Evolutionary conservation across 1,140 invertebrate genomes (phyloP).

Genomic region (Leptoteleia sp.): DNA sequence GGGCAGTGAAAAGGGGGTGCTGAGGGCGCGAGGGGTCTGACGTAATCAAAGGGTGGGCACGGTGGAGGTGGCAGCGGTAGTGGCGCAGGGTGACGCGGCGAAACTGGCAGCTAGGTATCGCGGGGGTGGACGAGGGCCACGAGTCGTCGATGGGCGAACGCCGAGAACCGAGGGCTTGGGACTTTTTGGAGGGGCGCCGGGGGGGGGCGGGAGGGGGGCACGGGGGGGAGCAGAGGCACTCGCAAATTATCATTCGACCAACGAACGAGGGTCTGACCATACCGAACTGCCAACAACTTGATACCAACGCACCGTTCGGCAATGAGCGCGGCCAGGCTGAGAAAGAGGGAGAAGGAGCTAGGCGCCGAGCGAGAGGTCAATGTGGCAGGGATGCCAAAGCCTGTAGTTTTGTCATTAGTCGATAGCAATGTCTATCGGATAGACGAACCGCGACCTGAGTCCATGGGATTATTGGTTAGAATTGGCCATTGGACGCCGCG

Average conservation of each 20-base stretch:
- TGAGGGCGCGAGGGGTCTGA: slow-evolving; percentile 72
- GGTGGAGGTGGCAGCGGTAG: slow-evolving; percentile 55
- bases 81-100: slow-evolving; percentile 58
- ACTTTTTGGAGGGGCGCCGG: too few relatives aligned
- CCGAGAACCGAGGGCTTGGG: too few relatives aligned
- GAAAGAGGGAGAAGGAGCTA: slow-evolving; percentile 36
- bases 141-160: too few relatives aligned
- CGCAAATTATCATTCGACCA: slow-evolving; percentile 80
- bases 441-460: slow-evolving; percentile 73
- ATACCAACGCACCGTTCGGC: slow-evolving; percentile 72
- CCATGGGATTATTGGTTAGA: slow-evolving; percentile 79
- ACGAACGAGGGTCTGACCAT: slow-evolving; percentile 75
- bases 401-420: slow-evolving; percentile 82
- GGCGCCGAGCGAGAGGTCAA: slow-evolving; percentile 15
- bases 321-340: slow-evolving; percentile 20
- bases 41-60: slow-evolving; percentile 79
- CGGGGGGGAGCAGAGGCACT: slow-evolving; percentile 53
- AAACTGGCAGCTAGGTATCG: slow-evolving; percentile 53
- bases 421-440: slow-evolving; percentile 77
- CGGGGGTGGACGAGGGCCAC: slow-evolving; percentile 43
- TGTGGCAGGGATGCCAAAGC: slow-evolving; percentile 71
- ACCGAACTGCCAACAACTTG: slow-evolving; percentile 79
- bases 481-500: slow-evolving; percentile 73
- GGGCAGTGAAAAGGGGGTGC: slow-evolving; percentile 63
- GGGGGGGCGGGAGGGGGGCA: slow-evolving; percentile 10